These are phyloP conservation scores for Drosophila neocordata DNA, from an alignment of 1,140 invertebrate species.

Conservation along the genomic window DNA sequence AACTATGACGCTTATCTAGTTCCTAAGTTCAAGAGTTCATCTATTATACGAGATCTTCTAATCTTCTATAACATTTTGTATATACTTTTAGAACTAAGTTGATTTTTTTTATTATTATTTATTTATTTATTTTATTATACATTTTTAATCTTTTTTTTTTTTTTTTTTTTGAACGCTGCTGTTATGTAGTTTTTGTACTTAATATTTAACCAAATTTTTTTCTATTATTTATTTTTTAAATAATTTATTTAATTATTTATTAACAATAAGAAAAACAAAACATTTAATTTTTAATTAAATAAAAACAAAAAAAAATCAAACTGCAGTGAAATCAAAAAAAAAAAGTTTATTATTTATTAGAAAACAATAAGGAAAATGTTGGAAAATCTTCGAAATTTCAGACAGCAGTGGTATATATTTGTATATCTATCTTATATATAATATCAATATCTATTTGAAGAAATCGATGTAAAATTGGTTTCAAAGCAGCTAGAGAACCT, in stretches of 20 bases:
- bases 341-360: not conserved
- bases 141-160: slow-evolving; percentile 25
- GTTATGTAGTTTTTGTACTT: slow-evolving; percentile 78
- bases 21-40: slow-evolving; percentile 49
- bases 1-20: slow-evolving; percentile 81
- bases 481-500: too few relatives aligned
- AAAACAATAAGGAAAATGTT: too few relatives aligned
- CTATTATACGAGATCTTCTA: not conserved
- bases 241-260: slow-evolving; percentile 28
- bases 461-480: too few relatives aligned
- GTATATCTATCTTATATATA: too few relatives aligned
- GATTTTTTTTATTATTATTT: slow-evolving; percentile 14
- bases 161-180: slow-evolving; percentile 62
- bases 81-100: slow-evolving; percentile 25
- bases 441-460: too few relatives aligned
- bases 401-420: too few relatives aligned
- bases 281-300: slow-evolving; percentile 59
- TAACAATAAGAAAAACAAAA: slow-evolving; percentile 15
- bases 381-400: too few relatives aligned
- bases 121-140: slow-evolving; percentile 15
- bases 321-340: slow-evolving; percentile 3
- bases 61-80: slow-evolving; percentile 26
- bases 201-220: slow-evolving; percentile 40
- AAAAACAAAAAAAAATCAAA: slow-evolving; percentile 46
- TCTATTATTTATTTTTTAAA: slow-evolving; percentile 62